Evolutionary conservation across 2,113 vertebrate genomes (phyloP).

Genomic region (Suricata suricatta): DNA sequence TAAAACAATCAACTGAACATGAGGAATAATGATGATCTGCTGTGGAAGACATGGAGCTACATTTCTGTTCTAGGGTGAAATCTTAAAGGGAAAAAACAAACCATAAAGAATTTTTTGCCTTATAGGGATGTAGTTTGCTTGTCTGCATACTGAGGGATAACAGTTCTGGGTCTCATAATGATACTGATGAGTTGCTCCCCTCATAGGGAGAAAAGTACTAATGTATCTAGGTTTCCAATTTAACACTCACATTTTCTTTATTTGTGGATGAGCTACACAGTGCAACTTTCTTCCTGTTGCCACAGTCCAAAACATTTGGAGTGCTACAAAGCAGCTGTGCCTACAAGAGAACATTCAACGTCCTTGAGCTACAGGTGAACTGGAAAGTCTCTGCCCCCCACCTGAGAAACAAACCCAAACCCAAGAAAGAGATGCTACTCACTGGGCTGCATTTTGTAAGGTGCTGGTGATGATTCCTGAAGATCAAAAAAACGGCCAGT

Average conservation of each 20-base stretch:
- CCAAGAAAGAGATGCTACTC: conserved; percentile 55
- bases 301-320: conserved; percentile 66
- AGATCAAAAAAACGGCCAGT: conserved; percentile 45
- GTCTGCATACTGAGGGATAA: neutral
- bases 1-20: neutral
- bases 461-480: conserved; percentile 55
- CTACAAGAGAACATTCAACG: conserved; percentile 30
- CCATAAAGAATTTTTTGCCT: neutral
- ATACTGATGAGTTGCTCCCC: neutral
- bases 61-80: conserved; percentile 7
- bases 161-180: neutral
- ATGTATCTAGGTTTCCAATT: neutral
- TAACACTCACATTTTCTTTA: conserved; percentile 84
- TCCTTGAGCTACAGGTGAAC: neutral
- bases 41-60: neutral
- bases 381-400: conserved; percentile 6
- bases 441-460: conserved; percentile 61
- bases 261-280: conserved; percentile 39
- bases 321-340: conserved; percentile 82
- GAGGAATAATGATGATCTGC: neutral
- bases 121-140: neutral
- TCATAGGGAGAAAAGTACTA: conserved; percentile 8
- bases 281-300: conserved; percentile 30
- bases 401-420: conserved; percentile 32
- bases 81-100: neutral